Conservation (phyloP, 2,888 invertebrate species). For the Therioaphis trifolii region DNA sequence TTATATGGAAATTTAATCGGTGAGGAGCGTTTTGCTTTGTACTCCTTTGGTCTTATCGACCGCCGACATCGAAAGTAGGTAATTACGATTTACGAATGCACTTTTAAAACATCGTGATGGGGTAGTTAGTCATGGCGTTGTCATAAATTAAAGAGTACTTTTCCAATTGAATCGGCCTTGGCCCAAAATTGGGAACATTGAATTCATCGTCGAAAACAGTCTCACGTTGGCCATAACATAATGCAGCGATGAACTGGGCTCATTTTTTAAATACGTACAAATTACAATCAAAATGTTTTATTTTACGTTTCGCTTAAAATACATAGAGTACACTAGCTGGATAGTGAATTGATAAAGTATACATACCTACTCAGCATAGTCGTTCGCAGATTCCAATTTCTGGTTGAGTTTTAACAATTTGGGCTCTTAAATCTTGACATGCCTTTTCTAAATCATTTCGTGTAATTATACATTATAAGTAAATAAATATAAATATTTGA, state of each 20-base stretch:
- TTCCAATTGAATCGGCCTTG: conserved; percentile 24
- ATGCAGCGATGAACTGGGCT: neutral
- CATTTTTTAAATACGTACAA: neutral
- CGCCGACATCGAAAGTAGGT: neutral
- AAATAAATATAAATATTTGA: too few relatives aligned
- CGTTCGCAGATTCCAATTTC: too few relatives aligned
- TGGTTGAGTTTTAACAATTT: too few relatives aligned
- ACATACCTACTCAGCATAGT: too few relatives aligned
- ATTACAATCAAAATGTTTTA: too few relatives aligned
- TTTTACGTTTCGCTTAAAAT: neutral
- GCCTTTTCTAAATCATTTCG: too few relatives aligned
- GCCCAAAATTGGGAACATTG: conserved; percentile 31
- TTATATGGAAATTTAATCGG: neutral
- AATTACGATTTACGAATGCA: neutral
- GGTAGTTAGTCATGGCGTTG: neutral
- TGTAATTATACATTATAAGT: too few relatives aligned
- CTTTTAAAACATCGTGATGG: neutral
- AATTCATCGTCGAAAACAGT: conserved; percentile 33
- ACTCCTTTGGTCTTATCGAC: too few relatives aligned
- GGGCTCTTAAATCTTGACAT: too few relatives aligned
- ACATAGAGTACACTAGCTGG: too few relatives aligned
- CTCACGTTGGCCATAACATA: neutral
- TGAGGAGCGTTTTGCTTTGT: neutral
- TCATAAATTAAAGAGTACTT: conserved; percentile 24
- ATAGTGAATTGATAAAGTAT: neutral